Evolutionary conservation across 2,113 vertebrate genomes (phyloP).

Genomic region (Nibea albiflora): DNA sequence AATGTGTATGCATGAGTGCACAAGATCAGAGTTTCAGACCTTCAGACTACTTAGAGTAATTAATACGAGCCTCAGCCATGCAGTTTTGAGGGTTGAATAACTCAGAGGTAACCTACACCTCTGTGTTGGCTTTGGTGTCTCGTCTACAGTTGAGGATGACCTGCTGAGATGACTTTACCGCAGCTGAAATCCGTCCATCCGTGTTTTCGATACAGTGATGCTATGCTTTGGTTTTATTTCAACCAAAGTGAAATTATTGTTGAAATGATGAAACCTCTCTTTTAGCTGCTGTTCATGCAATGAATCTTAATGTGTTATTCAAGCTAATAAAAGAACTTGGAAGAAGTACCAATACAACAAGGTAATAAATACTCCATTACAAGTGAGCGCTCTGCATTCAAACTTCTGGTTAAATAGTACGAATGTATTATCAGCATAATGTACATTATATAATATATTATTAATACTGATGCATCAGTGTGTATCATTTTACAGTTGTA

Average conservation of each 20-base stretch:
- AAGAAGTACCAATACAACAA: not conserved
- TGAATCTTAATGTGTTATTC: not conserved
- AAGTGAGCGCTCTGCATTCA: not conserved
- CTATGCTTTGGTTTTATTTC: not conserved
- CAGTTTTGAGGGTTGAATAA: slow-evolving; percentile 63
- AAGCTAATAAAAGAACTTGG: not conserved
- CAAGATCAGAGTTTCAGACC: slow-evolving; percentile 45
- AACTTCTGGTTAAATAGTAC: not conserved
- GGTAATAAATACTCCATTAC: not conserved
- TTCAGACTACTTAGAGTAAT: slow-evolving; percentile 63
- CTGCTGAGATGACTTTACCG: slow-evolving; percentile 6
- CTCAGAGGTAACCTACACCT: slow-evolving; percentile 56
- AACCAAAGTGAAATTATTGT: not conserved
- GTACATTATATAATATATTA: not conserved
- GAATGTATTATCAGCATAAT: not conserved
- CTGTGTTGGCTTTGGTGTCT: slow-evolving; percentile 33
- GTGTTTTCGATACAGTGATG: not conserved
- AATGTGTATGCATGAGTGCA: not conserved
- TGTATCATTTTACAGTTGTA: not conserved
- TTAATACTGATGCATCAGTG: not conserved
- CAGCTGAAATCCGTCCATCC: not conserved
- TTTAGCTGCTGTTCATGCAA: no score
- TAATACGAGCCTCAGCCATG: slow-evolving; percentile 58
- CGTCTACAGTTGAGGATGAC: slow-evolving; percentile 22
- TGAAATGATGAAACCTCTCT: not conserved